phyloP scores from a whole-genome alignment of 37 sponge, comb jelly and placozoan genomes.

The Bolinopsis microptera region DNA sequence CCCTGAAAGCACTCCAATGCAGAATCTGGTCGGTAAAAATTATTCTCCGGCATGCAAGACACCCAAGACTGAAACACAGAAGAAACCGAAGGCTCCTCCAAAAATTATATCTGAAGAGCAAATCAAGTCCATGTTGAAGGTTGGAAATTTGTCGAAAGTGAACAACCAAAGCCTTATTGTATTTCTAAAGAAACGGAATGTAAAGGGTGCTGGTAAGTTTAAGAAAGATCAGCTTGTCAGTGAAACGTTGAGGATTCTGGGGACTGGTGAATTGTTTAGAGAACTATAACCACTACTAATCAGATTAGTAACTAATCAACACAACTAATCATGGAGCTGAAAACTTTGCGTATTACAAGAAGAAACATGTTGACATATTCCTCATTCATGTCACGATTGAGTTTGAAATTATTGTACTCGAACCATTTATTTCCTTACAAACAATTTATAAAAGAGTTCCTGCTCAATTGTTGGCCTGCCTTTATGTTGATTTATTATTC shows the following conservation, averaged over 20 bases:
- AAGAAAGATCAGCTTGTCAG: slow-evolving; percentile 21
- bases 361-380: too few relatives aligned
- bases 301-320: neutral
- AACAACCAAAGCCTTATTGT: slow-evolving; percentile 33
- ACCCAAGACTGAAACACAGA: neutral
- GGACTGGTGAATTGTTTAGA: neutral
- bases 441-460: too few relatives aligned
- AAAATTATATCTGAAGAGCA: neutral
- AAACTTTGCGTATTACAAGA: too few relatives aligned
- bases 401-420: too few relatives aligned
- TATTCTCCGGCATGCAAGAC: neutral
- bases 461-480: too few relatives aligned
- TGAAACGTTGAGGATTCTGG: neutral
- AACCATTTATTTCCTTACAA: too few relatives aligned
- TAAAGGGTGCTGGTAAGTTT: neutral
- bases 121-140: neutral
- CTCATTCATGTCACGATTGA: too few relatives aligned
- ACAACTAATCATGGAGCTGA: neutral
- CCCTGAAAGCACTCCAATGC: neutral
- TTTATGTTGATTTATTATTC: too few relatives aligned
- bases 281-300: neutral
- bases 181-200: neutral
- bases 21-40: neutral
- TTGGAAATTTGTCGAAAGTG: neutral
- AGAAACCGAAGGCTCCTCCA: slow-evolving; percentile 8